Evolutionary conservation across 2,113 vertebrate genomes (phyloP).

Genomic region (Apteryx owenii): DNA sequence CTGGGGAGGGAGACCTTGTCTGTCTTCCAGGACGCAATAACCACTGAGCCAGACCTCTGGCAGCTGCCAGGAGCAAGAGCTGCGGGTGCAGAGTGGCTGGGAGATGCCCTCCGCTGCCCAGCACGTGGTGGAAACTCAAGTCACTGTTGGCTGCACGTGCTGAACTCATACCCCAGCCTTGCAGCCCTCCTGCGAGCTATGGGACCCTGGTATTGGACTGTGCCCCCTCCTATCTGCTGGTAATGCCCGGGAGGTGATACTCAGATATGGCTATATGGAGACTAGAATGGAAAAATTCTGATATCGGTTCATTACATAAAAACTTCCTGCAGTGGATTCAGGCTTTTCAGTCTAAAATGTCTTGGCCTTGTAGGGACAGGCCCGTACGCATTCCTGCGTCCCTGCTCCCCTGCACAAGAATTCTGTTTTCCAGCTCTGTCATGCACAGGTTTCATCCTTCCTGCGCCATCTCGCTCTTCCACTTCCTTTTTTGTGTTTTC

Average conservation of each 20-base stretch:
- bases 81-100: neutral
- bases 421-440: neutral
- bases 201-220: neutral
- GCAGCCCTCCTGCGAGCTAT: neutral
- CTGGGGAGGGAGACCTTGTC: neutral
- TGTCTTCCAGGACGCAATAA: neutral
- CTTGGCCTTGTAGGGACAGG: neutral
- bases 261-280: neutral
- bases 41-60: rapidly evolving
- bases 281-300: neutral
- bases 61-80: neutral
- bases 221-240: rapidly evolving
- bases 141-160: rapidly evolving
- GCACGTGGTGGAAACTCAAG: neutral
- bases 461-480: neutral
- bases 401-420: neutral
- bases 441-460: neutral
- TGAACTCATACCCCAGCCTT: neutral
- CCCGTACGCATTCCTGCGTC: neutral
- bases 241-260: neutral
- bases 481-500: constrained; percentile 13
- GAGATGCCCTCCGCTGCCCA: neutral
- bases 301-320: rapidly evolving
- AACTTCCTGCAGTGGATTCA: rapidly evolving
- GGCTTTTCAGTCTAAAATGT: neutral